Conservation (phyloP, 1,140 invertebrate genomes). For the Philopotamus ludificatus region DNA sequence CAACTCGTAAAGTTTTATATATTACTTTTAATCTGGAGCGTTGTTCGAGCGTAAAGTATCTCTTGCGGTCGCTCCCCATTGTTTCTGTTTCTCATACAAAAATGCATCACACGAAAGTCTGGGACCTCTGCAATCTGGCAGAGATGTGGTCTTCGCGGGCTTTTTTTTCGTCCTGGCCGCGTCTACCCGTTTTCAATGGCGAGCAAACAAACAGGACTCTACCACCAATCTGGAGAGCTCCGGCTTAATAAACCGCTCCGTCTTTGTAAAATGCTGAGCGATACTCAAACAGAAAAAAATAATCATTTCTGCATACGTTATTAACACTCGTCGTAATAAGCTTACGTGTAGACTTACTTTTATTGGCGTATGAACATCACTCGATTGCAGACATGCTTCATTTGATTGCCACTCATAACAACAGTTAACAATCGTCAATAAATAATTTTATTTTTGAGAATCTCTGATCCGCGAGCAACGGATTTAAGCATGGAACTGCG, state of each 20-base stretch:
- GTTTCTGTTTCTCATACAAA: conserved; percentile 10
- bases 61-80: conserved; percentile 7
- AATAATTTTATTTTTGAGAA: too few species aligned
- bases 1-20: too few species aligned
- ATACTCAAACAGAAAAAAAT: conserved; percentile 16
- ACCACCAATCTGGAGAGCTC: conserved; percentile 21
- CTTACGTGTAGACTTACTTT: too few species aligned
- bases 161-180: not conserved
- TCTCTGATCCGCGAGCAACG: too few species aligned
- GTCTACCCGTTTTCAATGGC: not conserved
- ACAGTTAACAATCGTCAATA: too few species aligned
- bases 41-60: not conserved
- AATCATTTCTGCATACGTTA: too few species aligned
- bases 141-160: conserved; percentile 21
- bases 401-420: too few species aligned
- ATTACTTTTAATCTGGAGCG: not conserved
- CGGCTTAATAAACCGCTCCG: conserved; percentile 25
- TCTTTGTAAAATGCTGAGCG: conserved; percentile 5
- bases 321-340: too few species aligned
- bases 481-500: too few species aligned
- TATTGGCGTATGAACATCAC: too few species aligned
- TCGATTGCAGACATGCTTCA: too few species aligned
- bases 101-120: conserved; percentile 17
- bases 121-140: conserved; percentile 15
- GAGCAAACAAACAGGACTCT: conserved; percentile 22